phyloP scores from a whole-genome alignment of 2,113 vertebrate species.

The Promerops cafer region DNA sequence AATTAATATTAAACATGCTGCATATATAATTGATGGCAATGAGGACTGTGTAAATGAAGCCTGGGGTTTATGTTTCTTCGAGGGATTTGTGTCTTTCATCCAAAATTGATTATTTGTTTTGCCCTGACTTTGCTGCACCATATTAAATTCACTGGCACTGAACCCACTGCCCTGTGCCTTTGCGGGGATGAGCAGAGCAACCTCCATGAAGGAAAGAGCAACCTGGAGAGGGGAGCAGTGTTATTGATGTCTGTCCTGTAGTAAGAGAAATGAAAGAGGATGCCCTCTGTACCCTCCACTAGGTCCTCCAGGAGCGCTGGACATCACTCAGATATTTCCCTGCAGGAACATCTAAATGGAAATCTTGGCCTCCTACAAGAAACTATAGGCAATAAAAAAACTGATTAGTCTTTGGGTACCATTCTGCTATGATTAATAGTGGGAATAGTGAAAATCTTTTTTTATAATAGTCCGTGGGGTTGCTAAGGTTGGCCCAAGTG shows the following conservation, averaged over 20 bases:
- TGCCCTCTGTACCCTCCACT: not conserved
- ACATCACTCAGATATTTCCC: not conserved
- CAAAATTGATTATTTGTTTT: constrained; percentile 2
- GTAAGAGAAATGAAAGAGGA: not conserved
- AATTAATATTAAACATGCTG: not conserved
- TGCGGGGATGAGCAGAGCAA: not conserved
- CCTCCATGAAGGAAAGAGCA: not conserved
- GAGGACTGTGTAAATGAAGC: not conserved
- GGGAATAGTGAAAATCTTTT: not conserved
- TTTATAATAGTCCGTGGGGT: not conserved
- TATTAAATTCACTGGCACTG: not conserved
- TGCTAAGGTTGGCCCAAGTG: not conserved
- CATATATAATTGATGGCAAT: not conserved
- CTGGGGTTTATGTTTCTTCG: constrained; percentile 1
- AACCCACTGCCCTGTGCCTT: not conserved
- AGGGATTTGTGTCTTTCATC: not conserved
- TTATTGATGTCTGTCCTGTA: not conserved
- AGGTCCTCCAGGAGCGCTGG: not conserved
- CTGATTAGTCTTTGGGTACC: not conserved
- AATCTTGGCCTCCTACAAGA: not conserved
- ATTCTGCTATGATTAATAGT: not conserved
- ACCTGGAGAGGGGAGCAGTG: not conserved
- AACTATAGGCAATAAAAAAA: not conserved
- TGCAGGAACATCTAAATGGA: not conserved
- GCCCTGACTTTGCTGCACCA: not conserved